Evolutionary conservation across 1,140 invertebrate genomes (phyloP).

Genomic region (Pseudomyrmex flavicornis): DNA sequence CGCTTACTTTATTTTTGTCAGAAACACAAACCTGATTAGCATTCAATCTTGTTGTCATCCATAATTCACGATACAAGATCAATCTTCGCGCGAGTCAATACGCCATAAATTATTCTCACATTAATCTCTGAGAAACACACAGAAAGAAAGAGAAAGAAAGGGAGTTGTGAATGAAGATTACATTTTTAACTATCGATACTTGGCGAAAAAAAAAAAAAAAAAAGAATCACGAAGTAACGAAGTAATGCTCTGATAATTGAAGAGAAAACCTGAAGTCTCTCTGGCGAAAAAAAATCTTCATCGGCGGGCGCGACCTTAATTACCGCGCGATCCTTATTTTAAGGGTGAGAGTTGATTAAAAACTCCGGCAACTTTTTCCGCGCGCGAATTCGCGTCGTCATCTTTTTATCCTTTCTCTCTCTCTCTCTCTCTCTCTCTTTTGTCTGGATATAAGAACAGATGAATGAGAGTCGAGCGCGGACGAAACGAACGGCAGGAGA

Average conservation of each 20-base stretch:
- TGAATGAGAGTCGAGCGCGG: background rate
- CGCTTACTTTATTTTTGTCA: background rate
- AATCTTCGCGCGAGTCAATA: too few species aligned
- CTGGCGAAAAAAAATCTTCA: slow-evolving; percentile 36
- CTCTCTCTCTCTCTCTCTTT: too few species aligned
- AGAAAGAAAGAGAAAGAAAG: too few species aligned
- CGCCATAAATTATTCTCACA: too few species aligned
- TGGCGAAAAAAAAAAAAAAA: background rate
- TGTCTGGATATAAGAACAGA: slow-evolving; percentile 28
- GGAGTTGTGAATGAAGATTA: background rate
- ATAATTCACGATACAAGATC: too few species aligned
- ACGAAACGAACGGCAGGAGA: background rate
- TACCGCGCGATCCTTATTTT: background rate
- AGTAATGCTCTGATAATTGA: slow-evolving; percentile 37
- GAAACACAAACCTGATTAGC: background rate
- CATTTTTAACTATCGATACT: slow-evolving; percentile 16
- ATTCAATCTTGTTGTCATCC: too few species aligned
- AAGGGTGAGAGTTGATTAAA: slow-evolving; percentile 37
- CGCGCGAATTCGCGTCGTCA: slow-evolving; percentile 34
- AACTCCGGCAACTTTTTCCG: slow-evolving; percentile 41
- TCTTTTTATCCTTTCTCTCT: slow-evolving; percentile 28
- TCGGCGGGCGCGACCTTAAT: slow-evolving; percentile 37
- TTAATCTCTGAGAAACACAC: too few species aligned
- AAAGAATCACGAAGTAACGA: slow-evolving; percentile 15
- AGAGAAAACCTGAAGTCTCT: background rate